Conservation (phyloP, 2,888 invertebrate species). For the Elaeidobius kamerunicus region DNA sequence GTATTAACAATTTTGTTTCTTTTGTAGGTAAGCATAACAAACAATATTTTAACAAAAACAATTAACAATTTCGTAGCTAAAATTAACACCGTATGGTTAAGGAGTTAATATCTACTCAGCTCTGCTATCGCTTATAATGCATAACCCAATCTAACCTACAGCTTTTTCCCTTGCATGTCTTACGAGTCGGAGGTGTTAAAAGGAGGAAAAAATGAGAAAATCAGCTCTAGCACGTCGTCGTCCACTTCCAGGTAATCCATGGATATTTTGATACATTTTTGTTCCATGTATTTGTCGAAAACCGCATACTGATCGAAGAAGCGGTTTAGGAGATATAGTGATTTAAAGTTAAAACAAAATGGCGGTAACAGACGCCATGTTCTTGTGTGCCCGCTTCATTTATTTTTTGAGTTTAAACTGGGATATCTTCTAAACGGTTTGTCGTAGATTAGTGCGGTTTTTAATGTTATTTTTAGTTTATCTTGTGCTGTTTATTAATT, state of each 20-base stretch:
- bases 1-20: slow-evolving; percentile 17
- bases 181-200: slow-evolving; percentile 67
- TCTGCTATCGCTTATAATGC: slow-evolving; percentile 16
- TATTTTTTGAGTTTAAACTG: too few relatives aligned
- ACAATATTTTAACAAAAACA: slow-evolving; percentile 25
- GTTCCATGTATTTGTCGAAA: background rate
- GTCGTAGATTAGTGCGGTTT: too few relatives aligned
- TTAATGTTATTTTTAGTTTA: too few relatives aligned
- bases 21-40: slow-evolving; percentile 31
- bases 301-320: background rate
- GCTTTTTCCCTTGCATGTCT: slow-evolving; percentile 63
- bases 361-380: too few relatives aligned
- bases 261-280: background rate
- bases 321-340: too few relatives aligned
- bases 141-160: slow-evolving; percentile 37
- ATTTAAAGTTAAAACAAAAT: too few relatives aligned
- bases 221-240: slow-evolving; percentile 42
- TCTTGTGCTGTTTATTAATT: too few relatives aligned
- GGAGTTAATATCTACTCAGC: too few relatives aligned
- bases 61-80: background rate
- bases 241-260: slow-evolving; percentile 46
- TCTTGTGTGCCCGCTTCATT: too few relatives aligned
- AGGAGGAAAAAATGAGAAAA: slow-evolving; percentile 59
- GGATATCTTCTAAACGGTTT: too few relatives aligned
- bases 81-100: too few relatives aligned